Conservation (phyloP, 1,140 invertebrate genomes). For the Adoxophyes honmai region DNA sequence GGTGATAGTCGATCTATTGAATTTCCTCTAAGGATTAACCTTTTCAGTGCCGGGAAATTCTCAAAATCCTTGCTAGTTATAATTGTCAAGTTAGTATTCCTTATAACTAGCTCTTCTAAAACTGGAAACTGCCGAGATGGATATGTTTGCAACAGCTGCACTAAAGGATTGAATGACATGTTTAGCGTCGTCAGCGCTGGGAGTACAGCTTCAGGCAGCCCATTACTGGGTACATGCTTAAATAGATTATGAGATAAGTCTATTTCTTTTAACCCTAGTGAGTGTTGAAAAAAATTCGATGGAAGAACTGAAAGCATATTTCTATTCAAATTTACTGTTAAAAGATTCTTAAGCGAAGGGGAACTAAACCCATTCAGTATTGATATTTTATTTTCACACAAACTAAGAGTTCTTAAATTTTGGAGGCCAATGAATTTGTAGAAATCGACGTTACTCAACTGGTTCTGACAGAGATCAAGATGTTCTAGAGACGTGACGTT, state of each 20-base stretch:
- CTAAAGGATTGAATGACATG: constrained; percentile 88
- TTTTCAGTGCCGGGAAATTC: constrained; percentile 87
- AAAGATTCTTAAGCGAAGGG: constrained; percentile 84
- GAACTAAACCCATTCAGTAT: constrained; percentile 87
- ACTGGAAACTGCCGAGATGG: constrained; percentile 82
- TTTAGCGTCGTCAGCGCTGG: constrained; percentile 86
- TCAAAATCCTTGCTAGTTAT: constrained; percentile 93
- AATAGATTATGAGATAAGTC: constrained; percentile 90
- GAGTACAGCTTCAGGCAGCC: constrained; percentile 85
- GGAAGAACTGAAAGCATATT: constrained; percentile 88
- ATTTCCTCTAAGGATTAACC: constrained; percentile 86
- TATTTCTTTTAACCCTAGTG: constrained; percentile 83
- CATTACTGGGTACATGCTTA: constrained; percentile 87
- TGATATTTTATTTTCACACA: constrained; percentile 86
- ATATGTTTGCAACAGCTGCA: constrained; percentile 79
- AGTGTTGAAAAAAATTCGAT: constrained; percentile 88
- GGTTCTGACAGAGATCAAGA: constrained; percentile 84
- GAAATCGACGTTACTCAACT: constrained; percentile 84
- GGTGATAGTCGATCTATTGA: constrained; percentile 89
- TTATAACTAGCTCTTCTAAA: constrained; percentile 89
- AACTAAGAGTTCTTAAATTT: constrained; percentile 85
- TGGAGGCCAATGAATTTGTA: constrained; percentile 85
- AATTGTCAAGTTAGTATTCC: constrained; percentile 89
- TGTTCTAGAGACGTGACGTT: constrained; percentile 85
- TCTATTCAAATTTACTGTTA: constrained; percentile 85